Evolutionary conservation across 2,888 invertebrate species (phyloP).

Genomic region (Macrosiphum euphorbiae): DNA sequence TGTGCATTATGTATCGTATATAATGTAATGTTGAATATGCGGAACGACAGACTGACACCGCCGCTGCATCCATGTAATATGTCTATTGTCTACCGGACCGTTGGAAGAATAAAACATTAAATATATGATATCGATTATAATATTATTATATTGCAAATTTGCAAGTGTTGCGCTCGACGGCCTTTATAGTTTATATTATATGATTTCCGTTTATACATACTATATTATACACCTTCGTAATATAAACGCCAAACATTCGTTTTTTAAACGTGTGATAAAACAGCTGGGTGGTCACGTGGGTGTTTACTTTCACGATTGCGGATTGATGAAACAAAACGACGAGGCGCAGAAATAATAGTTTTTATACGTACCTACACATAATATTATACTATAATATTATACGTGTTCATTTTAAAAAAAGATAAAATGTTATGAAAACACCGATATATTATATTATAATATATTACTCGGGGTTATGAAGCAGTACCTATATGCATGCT

Average conservation of each 20-base stretch:
- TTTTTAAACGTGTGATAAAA: background rate
- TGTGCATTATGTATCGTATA: background rate
- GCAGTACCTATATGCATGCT: background rate
- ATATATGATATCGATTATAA: background rate
- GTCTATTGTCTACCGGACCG: background rate
- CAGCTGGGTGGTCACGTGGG: constrained; percentile 39
- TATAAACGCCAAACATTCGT: background rate
- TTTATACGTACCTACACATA: background rate
- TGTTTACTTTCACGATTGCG: constrained; percentile 25
- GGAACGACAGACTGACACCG: background rate
- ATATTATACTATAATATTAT: background rate
- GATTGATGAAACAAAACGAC: constrained; percentile 39
- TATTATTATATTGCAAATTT: background rate
- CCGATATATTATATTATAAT: background rate
- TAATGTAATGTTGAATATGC: background rate
- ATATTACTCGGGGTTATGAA: background rate
- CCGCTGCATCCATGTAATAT: background rate
- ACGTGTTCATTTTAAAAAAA: background rate
- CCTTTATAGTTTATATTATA: background rate
- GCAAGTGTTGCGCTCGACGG: background rate
- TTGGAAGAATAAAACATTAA: background rate
- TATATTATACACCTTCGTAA: background rate
- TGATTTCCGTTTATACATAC: constrained; percentile 1
- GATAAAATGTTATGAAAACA: background rate
- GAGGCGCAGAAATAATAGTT: background rate